Evolutionary conservation across 2,113 vertebrate genomes (phyloP).

Genomic region (Sciurus niger): DNA sequence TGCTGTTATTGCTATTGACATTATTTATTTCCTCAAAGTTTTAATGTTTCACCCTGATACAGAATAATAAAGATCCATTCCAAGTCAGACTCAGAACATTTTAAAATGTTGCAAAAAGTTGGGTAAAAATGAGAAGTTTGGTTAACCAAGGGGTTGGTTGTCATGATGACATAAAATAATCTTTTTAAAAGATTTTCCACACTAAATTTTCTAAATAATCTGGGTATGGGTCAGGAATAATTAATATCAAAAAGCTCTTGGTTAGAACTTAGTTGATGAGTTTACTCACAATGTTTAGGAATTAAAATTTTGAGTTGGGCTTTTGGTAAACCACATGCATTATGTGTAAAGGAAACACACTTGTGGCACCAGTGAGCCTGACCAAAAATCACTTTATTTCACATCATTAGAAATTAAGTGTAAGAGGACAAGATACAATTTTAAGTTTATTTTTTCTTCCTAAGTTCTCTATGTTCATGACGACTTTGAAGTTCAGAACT

Average conservation of each 20-base stretch:
- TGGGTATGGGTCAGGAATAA: conserved; percentile 11
- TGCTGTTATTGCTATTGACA: background rate
- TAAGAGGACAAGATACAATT: background rate
- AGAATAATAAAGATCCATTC: background rate
- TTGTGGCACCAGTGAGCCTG: background rate
- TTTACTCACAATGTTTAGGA: background rate
- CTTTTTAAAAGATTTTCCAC: conserved; percentile 63
- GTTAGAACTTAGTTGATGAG: conserved; percentile 13
- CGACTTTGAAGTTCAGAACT: background rate
- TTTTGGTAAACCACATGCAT: background rate
- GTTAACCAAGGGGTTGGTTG: background rate
- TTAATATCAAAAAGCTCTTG: conserved; percentile 54
- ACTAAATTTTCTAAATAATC: conserved; percentile 61
- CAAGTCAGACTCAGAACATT: background rate
- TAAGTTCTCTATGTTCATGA: background rate
- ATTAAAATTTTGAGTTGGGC: background rate
- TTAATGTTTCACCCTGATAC: background rate
- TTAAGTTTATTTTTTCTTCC: conserved; percentile 4
- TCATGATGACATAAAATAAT: background rate
- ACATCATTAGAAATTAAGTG: background rate
- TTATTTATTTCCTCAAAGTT: background rate
- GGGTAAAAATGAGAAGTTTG: conserved; percentile 8
- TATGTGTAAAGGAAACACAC: background rate
- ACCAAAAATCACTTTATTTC: background rate
- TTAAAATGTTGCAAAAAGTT: background rate